These are phyloP conservation scores for Hyla sarda DNA, from an alignment of 2,113 vertebrate species.

Conservation along the genomic window DNA sequence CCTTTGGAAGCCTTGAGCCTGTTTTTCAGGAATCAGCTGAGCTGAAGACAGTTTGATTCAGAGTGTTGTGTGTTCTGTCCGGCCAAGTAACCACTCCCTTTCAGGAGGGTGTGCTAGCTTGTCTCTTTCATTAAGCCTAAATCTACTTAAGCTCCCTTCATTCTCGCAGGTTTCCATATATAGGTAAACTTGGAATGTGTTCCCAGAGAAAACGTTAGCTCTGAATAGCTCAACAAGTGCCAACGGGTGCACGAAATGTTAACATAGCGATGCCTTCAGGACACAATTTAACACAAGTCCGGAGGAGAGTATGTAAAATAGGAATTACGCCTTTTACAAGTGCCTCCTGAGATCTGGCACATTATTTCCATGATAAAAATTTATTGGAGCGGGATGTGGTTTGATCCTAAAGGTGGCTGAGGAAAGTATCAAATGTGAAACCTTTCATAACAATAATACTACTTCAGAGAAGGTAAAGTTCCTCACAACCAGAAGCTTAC, in stretches of 20 bases:
- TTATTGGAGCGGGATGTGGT: slow-evolving; percentile 35
- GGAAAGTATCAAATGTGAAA: slow-evolving; percentile 41
- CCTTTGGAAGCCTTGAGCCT: slow-evolving; percentile 27
- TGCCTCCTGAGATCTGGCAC: slow-evolving; percentile 35
- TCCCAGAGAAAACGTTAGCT: slow-evolving; percentile 27
- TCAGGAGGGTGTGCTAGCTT: slow-evolving; percentile 54
- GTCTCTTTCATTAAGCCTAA: slow-evolving; percentile 42
- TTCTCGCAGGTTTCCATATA: slow-evolving; percentile 52
- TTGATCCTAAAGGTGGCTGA: slow-evolving; percentile 20
- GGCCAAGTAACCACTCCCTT: slow-evolving; percentile 55
- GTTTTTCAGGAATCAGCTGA: slow-evolving; percentile 51
- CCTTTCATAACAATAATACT: background rate
- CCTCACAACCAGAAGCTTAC: slow-evolving; percentile 5
- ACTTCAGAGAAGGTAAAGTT: slow-evolving; percentile 19
- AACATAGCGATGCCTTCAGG: slow-evolving; percentile 48
- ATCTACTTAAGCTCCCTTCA: slow-evolving; percentile 51
- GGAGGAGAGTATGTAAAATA: slow-evolving; percentile 42
- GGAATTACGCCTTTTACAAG: slow-evolving; percentile 28
- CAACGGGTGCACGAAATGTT: slow-evolving; percentile 51
- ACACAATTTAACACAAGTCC: slow-evolving; percentile 49
- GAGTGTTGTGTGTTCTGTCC: slow-evolving; percentile 32
- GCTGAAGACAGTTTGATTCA: slow-evolving; percentile 53
- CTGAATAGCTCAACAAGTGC: slow-evolving; percentile 56
- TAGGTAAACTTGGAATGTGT: slow-evolving; percentile 55
- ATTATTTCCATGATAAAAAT: slow-evolving; percentile 42